Percentiles rank a stretch among this genome's conserved stretches.
Conservation (phyloP, 2,888 invertebrate genomes). For the Rhagium mordax region DNA sequence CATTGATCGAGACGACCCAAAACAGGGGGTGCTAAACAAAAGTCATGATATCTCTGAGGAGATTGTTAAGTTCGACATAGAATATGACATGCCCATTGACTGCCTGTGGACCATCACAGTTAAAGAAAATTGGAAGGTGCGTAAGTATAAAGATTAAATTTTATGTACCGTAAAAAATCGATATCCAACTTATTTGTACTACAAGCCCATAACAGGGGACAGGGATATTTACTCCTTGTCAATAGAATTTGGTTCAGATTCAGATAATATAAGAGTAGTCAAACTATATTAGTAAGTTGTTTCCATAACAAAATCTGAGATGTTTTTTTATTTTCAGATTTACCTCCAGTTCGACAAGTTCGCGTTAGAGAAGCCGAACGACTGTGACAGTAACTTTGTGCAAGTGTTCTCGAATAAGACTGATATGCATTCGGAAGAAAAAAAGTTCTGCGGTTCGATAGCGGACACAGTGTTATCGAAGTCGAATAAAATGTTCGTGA, state of each 20-base stretch:
- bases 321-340: slow-evolving; percentile 73
- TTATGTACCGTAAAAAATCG: background rate
- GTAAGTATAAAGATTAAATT: slow-evolving; percentile 6
- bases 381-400: slow-evolving; percentile 84
- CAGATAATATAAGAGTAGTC: too few species aligned
- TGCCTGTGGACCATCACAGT: slow-evolving; percentile 84
- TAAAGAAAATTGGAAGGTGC: slow-evolving; percentile 75
- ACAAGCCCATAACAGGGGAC: too few species aligned
- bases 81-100: slow-evolving; percentile 77
- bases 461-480: slow-evolving; percentile 83
- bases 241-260: too few species aligned
- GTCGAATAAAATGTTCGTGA: slow-evolving; percentile 80
- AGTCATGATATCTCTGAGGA: slow-evolving; percentile 74
- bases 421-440: slow-evolving; percentile 75
- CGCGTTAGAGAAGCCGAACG: slow-evolving; percentile 80
- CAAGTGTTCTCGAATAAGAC: slow-evolving; percentile 80
- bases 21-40: slow-evolving; percentile 74
- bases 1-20: slow-evolving; percentile 70
- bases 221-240: too few species aligned
- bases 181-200: background rate
- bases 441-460: slow-evolving; percentile 89
- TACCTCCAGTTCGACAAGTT: slow-evolving; percentile 79
- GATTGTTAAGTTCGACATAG: slow-evolving; percentile 71
- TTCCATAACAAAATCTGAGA: too few species aligned
- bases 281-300: too few species aligned